Conservation (phyloP, 2,888 invertebrate genomes). For the Tachina lurida region DNA sequence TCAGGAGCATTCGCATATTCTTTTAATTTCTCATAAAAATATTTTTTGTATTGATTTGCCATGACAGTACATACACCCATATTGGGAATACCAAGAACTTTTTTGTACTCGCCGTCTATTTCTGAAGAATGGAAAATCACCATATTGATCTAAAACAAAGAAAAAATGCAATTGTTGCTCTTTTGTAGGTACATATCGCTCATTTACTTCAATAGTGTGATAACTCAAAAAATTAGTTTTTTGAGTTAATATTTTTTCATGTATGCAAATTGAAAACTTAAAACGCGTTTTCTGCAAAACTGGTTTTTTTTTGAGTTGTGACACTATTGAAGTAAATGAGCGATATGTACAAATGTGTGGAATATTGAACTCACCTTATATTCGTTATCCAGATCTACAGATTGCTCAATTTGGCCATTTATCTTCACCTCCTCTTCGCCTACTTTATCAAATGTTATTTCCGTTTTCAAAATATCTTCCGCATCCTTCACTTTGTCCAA, state of each 20-base stretch:
- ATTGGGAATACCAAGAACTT: conserved; percentile 62
- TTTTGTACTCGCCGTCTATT: conserved; percentile 67
- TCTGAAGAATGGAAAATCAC: conserved; percentile 57
- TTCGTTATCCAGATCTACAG: conserved; percentile 75
- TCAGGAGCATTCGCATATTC: conserved; percentile 78
- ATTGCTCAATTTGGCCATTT: conserved; percentile 75
- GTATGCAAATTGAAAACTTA: too few species aligned
- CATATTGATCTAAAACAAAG: conserved; percentile 72
- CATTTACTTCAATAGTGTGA: too few species aligned
- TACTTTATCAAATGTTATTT: conserved; percentile 72
- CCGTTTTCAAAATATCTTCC: conserved; percentile 69
- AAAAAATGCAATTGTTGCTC: neutral
- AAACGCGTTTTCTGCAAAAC: too few species aligned
- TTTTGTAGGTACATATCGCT: neutral
- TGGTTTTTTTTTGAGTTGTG: too few species aligned
- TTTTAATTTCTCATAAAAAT: conserved; percentile 76
- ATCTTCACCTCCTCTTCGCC: conserved; percentile 71
- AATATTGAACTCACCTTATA: conserved; percentile 75
- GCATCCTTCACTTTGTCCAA: conserved; percentile 71
- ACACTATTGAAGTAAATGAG: too few species aligned
- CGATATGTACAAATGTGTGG: neutral
- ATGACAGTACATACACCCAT: conserved; percentile 75
- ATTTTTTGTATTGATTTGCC: conserved; percentile 75
- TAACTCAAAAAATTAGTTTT: too few species aligned
- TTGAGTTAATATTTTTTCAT: too few species aligned